These are phyloP conservation scores for Pollenia amentaria DNA, from an alignment of 2,888 invertebrate species.

Conservation along the genomic window DNA sequence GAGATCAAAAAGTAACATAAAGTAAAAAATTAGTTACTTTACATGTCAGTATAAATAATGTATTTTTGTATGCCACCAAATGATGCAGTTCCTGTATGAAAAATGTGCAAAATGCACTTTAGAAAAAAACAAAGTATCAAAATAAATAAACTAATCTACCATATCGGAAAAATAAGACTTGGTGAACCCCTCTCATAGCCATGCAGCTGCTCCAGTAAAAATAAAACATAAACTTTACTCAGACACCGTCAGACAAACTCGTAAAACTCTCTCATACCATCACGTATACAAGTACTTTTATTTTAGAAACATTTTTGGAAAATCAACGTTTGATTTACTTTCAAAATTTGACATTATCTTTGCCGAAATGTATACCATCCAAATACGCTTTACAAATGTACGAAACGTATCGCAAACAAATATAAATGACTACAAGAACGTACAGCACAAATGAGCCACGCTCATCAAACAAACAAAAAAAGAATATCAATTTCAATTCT, in stretches of 20 bases:
- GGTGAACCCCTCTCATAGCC: background rate
- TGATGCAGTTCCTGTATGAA: constrained; percentile 44
- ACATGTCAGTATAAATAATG: constrained; percentile 54
- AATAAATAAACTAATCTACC: constrained; percentile 32
- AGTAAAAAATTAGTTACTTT: constrained; percentile 54
- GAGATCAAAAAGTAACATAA: background rate
- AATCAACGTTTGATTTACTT: constrained; percentile 66
- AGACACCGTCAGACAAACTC: background rate
- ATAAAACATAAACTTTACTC: constrained; percentile 1
- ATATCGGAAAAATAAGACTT: background rate
- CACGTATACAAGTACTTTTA: background rate
- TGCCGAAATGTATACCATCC: constrained; percentile 4
- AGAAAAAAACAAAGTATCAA: background rate
- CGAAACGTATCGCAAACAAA: constrained; percentile 21
- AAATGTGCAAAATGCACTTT: constrained; percentile 33
- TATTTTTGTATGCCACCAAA: constrained; percentile 46
- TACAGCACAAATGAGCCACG: background rate
- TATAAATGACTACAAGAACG: constrained; percentile 36
- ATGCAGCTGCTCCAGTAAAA: constrained; percentile 1
- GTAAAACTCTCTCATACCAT: background rate
- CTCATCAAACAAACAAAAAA: background rate
- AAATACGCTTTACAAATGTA: background rate
- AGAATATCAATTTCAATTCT: constrained; percentile 45
- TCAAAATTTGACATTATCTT: constrained; percentile 61
- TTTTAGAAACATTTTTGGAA: constrained; percentile 10